phyloP scores from a whole-genome alignment of 35 echinoderm and acorn worm species.

The Heliocidaris erythrogramma region DNA sequence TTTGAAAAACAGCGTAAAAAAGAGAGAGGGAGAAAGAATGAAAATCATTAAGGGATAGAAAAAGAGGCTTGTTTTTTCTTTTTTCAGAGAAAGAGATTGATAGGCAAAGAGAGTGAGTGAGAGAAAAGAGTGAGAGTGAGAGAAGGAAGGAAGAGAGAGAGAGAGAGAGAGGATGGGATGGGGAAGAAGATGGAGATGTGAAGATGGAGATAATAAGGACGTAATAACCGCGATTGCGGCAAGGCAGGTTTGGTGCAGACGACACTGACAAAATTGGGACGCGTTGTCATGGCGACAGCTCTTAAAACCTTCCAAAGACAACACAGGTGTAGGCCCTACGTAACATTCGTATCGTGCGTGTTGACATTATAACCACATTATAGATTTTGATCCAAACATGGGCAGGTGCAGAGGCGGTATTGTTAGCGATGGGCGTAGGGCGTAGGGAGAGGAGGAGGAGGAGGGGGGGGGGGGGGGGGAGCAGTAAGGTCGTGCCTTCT shows the following conservation, averaged over 20 bases:
- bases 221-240: background rate
- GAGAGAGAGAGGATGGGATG: no score
- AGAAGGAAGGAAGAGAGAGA: no score
- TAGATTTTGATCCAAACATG: background rate
- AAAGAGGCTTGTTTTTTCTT: no score
- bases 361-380: slow-evolving; percentile 6
- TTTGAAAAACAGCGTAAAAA: no score
- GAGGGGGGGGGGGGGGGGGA: background rate
- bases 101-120: no score
- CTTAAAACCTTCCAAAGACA: background rate
- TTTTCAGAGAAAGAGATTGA: no score
- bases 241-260: background rate
- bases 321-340: background rate
- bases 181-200: background rate
- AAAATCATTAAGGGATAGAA: no score
- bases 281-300: background rate
- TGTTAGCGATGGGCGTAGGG: background rate
- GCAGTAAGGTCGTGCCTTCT: background rate
- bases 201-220: background rate
- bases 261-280: background rate
- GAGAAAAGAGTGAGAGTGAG: no score
- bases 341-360: background rate
- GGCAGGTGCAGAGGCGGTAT: background rate
- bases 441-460: background rate
- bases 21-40: no score